Evolutionary conservation across 2,797 vertebrate genomes (phyloP), one percentile per base, ranked within the genome.

Genomic region (Hyperoplus lanceolatus): DNA sequence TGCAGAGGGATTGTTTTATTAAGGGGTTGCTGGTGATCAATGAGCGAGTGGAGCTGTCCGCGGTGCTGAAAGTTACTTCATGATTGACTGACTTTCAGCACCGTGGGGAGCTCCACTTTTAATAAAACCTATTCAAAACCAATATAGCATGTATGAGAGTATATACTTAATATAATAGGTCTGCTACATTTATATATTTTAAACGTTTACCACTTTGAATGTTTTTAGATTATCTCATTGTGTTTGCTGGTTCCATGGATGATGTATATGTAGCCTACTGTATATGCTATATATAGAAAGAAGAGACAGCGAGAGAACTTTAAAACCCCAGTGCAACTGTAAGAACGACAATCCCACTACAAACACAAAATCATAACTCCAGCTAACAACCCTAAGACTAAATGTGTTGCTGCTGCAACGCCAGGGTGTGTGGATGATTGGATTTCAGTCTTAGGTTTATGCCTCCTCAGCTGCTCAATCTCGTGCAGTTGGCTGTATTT

Each of bases 1-100:
- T 90, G 91, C 89, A 89, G 90, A 80, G 70, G 80, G 81, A 59
- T 86, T 77, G 81, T 90, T 90, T 87, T 86, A 93, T 92, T 89
- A 89, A 92, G 85, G 74, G 80, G 48, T 77, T 81, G 78, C 58
- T 86, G 39, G 84, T 82, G 87, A 91, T 91, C 88, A 90, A 91
- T 91, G 90, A 82, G 61, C 41, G 80, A 90, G 81, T 68, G 77
- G 74, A 82, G 84, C 80, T 87, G 85, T 85, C 79, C 80, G 42
- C 63, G 72, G 79, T 84, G 57, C 71, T 86, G 60, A 80, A 89
- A 91, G 70, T 91, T 86, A 77, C 45, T 66, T 46, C n/a, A 16
- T 41, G 65, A 69, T 3, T 14, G 63, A 64, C n/a, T 60, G 57
- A 78, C 72, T 85, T 80, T 78, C 70, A 88, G 86, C 41, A 72